Evolutionary conservation across 2,797 vertebrate genomes (phyloP).

Genomic region (Dermochelys coriacea): DNA sequence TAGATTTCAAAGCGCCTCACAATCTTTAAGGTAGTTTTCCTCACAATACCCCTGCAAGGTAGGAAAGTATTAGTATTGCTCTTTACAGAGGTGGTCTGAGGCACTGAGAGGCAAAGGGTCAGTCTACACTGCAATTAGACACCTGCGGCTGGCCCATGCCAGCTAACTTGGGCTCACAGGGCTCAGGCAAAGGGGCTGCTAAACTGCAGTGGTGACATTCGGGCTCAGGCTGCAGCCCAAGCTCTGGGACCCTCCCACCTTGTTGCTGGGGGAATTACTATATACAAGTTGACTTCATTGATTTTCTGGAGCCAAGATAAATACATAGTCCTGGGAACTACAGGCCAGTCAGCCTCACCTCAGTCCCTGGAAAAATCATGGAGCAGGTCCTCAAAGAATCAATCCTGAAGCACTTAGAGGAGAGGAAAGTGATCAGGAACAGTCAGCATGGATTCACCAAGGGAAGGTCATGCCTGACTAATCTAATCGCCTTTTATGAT

Average conservation of each 20-base stretch:
- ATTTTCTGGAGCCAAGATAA: neutral
- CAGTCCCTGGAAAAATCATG: too few relatives aligned
- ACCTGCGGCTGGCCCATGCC: neutral
- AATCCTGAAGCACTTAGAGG: too few relatives aligned
- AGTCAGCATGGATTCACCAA: too few relatives aligned
- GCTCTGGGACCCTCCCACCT: neutral
- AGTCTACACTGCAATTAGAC: neutral
- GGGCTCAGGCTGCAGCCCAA: neutral
- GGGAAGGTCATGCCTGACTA: too few relatives aligned
- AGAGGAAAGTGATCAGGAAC: too few relatives aligned
- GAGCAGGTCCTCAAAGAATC: too few relatives aligned
- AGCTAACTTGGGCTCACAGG: neutral
- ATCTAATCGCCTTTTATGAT: too few relatives aligned
- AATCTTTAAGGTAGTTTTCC: neutral
- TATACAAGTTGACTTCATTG: neutral
- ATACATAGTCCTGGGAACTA: too few relatives aligned
- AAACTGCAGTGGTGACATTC: neutral
- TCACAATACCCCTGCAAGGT: neutral
- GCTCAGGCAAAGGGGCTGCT: neutral
- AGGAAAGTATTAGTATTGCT: neutral
- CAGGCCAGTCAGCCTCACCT: too few relatives aligned
- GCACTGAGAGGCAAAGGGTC: neutral
- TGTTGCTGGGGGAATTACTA: neutral
- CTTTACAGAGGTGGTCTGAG: neutral
- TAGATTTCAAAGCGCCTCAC: neutral